These are phyloP conservation scores for Meiosimyza platycephala DNA, from an alignment of 2,888 invertebrate species.

Conservation along the genomic window DNA sequence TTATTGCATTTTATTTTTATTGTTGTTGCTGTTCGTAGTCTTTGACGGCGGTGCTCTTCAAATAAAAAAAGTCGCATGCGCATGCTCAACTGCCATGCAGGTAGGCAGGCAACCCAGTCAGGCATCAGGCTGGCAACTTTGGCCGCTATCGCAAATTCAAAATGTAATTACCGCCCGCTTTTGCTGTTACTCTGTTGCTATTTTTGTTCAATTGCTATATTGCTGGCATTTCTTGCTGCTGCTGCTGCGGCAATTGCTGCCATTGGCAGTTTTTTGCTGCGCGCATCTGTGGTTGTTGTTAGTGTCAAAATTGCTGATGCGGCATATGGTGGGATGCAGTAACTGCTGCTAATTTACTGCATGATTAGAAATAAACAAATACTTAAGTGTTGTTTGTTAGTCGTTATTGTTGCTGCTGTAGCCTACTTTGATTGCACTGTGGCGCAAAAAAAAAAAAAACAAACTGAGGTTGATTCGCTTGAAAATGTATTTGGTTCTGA, in stretches of 20 bases:
- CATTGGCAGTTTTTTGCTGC: too few species aligned
- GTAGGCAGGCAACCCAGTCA: background rate
- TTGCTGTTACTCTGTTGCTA: background rate
- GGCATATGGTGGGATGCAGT: background rate
- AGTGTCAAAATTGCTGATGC: constrained; percentile 21
- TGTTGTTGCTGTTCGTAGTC: background rate
- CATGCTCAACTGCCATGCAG: background rate
- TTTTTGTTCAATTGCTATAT: background rate
- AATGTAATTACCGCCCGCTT: constrained; percentile 15
- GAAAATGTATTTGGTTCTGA: too few species aligned
- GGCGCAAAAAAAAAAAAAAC: too few species aligned
- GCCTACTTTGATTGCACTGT: too few species aligned
- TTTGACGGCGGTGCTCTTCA: constrained; percentile 8
- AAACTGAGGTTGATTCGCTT: too few species aligned
- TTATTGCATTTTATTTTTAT: constrained; percentile 22
- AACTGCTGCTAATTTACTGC: constrained; percentile 6
- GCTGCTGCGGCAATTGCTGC: too few species aligned
- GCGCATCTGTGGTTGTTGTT: too few species aligned
- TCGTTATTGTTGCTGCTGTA: background rate
- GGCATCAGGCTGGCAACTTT: background rate
- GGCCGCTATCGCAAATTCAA: constrained; percentile 18
- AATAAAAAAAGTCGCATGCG: constrained; percentile 16
- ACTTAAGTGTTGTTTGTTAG: background rate
- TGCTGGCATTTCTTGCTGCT: background rate
- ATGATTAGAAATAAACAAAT: constrained; percentile 16